Conservation (phyloP, 2,113 vertebrate genomes). For the Tragelaphus buxtoni region DNA sequence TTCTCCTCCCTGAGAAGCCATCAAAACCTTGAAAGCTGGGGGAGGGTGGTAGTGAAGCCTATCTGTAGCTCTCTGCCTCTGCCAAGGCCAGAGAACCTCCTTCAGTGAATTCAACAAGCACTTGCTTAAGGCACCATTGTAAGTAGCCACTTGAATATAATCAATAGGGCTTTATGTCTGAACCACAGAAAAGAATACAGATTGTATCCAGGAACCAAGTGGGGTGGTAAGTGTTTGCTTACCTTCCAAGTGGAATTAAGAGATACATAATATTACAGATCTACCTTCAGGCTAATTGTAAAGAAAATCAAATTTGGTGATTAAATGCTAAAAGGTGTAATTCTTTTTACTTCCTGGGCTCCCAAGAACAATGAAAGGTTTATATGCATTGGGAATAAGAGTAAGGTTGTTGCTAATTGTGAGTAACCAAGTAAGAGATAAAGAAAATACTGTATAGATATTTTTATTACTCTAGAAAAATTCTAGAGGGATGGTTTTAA, state of each 20-base stretch:
- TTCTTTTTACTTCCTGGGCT: constrained; percentile 30
- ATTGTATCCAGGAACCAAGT: constrained; percentile 25
- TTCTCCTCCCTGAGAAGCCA: neutral
- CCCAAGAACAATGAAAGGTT: constrained; percentile 48
- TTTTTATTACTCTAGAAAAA: neutral
- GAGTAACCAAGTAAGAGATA: neutral
- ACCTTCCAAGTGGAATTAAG: constrained; percentile 47
- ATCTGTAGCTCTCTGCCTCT: neutral
- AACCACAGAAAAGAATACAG: constrained; percentile 30
- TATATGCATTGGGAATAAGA: neutral
- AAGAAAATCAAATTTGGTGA: constrained; percentile 63
- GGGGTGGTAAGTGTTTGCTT: constrained; percentile 43
- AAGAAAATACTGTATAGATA: neutral
- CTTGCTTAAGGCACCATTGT: constrained; percentile 10
- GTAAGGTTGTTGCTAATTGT: neutral
- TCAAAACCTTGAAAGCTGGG: neutral
- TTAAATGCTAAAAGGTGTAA: constrained; percentile 64
- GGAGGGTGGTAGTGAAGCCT: neutral
- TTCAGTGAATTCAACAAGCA: neutral
- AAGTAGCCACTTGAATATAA: constrained; percentile 53
- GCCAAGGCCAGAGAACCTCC: neutral
- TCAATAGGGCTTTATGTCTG: constrained; percentile 47
- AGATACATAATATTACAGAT: constrained; percentile 27
- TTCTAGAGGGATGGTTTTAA: neutral
- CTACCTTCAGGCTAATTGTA: constrained; percentile 54